Base-by-base conservation (phyloP, 2,113 vertebrate species). In the Anhinga anhinga region DNA sequence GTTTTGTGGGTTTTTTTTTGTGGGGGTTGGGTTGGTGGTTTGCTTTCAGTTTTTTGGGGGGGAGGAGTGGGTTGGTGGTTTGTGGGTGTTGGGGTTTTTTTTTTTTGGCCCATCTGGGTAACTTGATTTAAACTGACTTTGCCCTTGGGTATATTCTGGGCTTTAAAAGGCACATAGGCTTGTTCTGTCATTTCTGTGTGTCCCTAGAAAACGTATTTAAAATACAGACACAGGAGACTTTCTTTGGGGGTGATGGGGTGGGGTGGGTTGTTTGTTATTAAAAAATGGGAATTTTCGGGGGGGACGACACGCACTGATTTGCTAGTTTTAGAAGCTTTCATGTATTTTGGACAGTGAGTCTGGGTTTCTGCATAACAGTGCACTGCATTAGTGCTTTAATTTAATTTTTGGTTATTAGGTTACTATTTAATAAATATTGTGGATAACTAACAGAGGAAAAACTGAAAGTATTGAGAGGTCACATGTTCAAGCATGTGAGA, bases 111-210 rank as follows among this genome's bases (percentile, higher is more conserved):
- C 40, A 55, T 96, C 69, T 87, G 88, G 36, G 44, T 94, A 96
- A 92, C 56, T 94, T 97, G 92, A 97, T 97, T 96, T 86, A 91
- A 97, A 93, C 79, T 97, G 97, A 97, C 95, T 95, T 97, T 97
- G 90, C 95, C 95, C 85, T 93, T 82, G 73, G 96, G 94, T 94
- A 6, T 93, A 66, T 96, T 92, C 72, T 84, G 53, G 86, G 69
- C 91, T 97, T 96, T 95, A 82, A 97, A 95, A 96, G 77, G 88
- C 87, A 29, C 73, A 42, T 89, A 45, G 80, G n/a, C 58, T 94
- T 85, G 7, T 95, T 94, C 25, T 74, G 40, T 78, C 10, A 0
- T 78, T 85, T 87, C 42, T 70, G 0, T 0, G 2, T 59, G 47
- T 63, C n/a, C 59, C 15, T 32, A 80, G 58, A 93, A 96, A 95